Conservation (phyloP, 2,797 vertebrate species). For the Tachyglossus aculeatus region DNA sequence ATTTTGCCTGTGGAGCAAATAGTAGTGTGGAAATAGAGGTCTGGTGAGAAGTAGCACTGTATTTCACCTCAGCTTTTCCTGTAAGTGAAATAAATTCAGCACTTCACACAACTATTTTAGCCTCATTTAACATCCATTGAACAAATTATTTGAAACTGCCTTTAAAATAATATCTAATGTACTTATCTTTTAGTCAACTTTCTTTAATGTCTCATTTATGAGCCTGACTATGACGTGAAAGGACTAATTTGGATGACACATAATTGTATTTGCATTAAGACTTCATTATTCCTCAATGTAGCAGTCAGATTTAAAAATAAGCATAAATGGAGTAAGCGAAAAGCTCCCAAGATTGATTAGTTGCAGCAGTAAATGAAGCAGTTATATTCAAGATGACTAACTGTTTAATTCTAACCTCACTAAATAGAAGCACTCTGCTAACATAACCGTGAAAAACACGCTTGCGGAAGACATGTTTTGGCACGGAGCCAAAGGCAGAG, state of each 20-base stretch:
- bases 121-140: background rate
- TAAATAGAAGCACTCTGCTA: slow-evolving; percentile 12
- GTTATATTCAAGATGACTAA: slow-evolving; percentile 43
- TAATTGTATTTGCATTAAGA: slow-evolving; percentile 1
- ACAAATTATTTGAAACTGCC: background rate
- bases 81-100: background rate
- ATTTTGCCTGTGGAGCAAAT: too few species aligned
- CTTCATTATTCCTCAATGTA: slow-evolving; percentile 24
- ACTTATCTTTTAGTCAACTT: background rate
- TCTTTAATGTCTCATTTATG: background rate
- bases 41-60: background rate
- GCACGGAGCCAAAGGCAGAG: slow-evolving; percentile 13
- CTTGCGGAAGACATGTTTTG: background rate
- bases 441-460: background rate
- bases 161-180: background rate
- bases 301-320: background rate
- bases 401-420: slow-evolving; percentile 24
- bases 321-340: slow-evolving; percentile 19
- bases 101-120: background rate
- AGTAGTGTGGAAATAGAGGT: background rate
- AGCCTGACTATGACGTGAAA: slow-evolving; percentile 3
- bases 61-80: background rate
- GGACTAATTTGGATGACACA: background rate
- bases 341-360: slow-evolving; percentile 33
- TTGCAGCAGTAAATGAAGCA: slow-evolving; percentile 41